Percentiles rank a stretch among this genome's conserved stretches.
Evolutionary conservation across 1,140 invertebrate genomes (phyloP).

Genomic region (Laupala kohalensis): DNA sequence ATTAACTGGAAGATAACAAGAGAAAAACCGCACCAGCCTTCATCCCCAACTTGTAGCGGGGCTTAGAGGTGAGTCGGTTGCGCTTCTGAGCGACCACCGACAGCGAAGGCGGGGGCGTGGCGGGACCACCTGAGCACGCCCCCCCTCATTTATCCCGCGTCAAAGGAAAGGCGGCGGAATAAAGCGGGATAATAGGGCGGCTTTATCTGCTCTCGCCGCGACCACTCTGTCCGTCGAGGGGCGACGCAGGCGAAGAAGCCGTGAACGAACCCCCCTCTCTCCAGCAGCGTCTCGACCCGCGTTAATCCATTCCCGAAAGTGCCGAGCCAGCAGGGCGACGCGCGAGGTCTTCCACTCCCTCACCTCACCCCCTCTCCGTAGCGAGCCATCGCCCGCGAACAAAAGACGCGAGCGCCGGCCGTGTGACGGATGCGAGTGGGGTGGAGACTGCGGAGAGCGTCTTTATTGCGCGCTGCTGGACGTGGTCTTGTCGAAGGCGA

Average conservation of each 20-base stretch:
- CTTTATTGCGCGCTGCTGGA: too few relatives aligned
- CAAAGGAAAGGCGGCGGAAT: conserved; percentile 9
- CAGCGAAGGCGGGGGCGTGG: background rate
- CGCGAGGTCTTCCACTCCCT: too few relatives aligned
- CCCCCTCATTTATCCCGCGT: conserved; percentile 11
- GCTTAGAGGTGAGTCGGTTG: too few relatives aligned
- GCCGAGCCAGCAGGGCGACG: background rate
- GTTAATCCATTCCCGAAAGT: background rate
- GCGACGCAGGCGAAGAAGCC: background rate
- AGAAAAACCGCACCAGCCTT: background rate
- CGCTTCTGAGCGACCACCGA: background rate
- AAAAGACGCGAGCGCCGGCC: conserved; percentile 4
- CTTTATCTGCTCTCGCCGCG: conserved; percentile 13
- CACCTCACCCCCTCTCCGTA: too few relatives aligned
- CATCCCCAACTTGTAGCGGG: background rate
- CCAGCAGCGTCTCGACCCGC: background rate
- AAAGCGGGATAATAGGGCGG: conserved; percentile 14
- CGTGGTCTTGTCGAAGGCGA: too few relatives aligned
- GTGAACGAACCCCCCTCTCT: too few relatives aligned
- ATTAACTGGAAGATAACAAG: background rate
- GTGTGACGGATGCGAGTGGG: too few relatives aligned
- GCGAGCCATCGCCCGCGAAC: background rate
- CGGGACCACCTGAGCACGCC: background rate
- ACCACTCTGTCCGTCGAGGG: background rate
- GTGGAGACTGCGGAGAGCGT: too few relatives aligned